Base-by-base conservation (phyloP, 2,888 invertebrate species). In the Caenorhabditis plicata region DNA sequence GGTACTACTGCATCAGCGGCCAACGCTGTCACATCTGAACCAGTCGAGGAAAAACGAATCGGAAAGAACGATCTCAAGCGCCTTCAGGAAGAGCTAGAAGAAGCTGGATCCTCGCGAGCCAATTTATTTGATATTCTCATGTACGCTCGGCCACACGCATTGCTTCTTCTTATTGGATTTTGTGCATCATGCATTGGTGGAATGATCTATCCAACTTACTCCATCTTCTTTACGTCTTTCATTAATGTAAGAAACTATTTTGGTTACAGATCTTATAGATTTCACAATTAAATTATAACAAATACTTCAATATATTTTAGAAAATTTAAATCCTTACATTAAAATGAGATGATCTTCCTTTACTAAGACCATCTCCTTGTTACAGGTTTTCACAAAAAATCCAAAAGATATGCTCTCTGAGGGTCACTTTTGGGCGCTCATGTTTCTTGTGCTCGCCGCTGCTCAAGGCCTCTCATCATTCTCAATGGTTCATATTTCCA, bases 381-480 rank as follows among this genome's bases (percentile, higher is more conserved):
- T 63, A 29, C 42, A 68, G 63, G 52, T 68, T 22, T 73, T 73
- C 63, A 50, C 71, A 4, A 46, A 81, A 31, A 67, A 68, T 32
- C 54, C 51, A 8, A 80, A 83, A 3, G 80, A 81, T 11, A 48
- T 77, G 40, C 63, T 82, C 5, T 54, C 66, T 17, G 54, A 81
- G 32, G 81, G 82, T 36, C 76, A 83, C 3, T 75, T 82, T 53
- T 85, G 85, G 85, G 81, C 84, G 26, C 73, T 83, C 64, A 70
- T 75, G 71, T 75, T 75, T 54, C 45, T 75, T 3, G 67, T 71
- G 1, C 75, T 85, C 17, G 85, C 82, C 8, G 71, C 77, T 11
- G 68, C 74, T 15, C 81, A 82, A 32, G 82, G 78, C 17, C 32
- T 83, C 13, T 77, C 81, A 22, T 80, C 82, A 4, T 66, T 67